Conservation (phyloP, 2,797 vertebrate genomes). For the Rhinogobio ventralis region DNA sequence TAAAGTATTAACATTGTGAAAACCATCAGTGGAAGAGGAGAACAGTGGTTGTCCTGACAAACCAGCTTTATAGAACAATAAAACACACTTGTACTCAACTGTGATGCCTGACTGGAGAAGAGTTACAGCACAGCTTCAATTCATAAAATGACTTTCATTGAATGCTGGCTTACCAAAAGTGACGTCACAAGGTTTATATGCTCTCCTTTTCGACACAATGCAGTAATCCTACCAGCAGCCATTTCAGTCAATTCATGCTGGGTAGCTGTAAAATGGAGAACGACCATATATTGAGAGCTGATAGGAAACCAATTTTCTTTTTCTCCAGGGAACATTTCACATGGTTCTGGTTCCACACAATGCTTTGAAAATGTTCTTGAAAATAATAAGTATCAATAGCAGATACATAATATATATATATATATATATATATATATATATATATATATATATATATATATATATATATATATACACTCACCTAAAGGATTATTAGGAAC, state of each 20-base stretch:
- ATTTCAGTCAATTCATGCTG: slow-evolving; percentile 39
- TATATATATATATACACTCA: no score
- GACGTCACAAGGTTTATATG: slow-evolving; percentile 60
- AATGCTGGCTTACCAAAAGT: slow-evolving; percentile 50
- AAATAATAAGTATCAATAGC: background rate
- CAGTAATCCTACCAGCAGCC: slow-evolving; percentile 32
- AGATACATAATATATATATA: no score
- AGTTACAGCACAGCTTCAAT: slow-evolving; percentile 54
- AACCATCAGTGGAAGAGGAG: slow-evolving; percentile 22
- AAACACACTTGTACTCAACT: slow-evolving; percentile 55
- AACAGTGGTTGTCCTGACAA: slow-evolving; percentile 26
- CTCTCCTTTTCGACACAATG: slow-evolving; percentile 30
- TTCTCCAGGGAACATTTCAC: slow-evolving; percentile 24
- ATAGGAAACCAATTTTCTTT: slow-evolving; percentile 41
- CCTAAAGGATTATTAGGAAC: no score
- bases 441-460: no score
- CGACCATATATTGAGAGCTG: slow-evolving; percentile 30
- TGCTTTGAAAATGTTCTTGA: background rate
- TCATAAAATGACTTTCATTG: slow-evolving; percentile 55
- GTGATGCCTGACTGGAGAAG: slow-evolving; percentile 50
- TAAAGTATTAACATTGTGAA: slow-evolving; percentile 15
- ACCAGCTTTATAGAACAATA: slow-evolving; percentile 57
- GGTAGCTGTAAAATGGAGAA: slow-evolving; percentile 41
- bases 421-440: no score
- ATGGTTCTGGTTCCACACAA: slow-evolving; percentile 8